These are phyloP conservation scores for Ameiurus melas DNA, from an alignment of 2,113 vertebrate species.

Conservation along the genomic window DNA sequence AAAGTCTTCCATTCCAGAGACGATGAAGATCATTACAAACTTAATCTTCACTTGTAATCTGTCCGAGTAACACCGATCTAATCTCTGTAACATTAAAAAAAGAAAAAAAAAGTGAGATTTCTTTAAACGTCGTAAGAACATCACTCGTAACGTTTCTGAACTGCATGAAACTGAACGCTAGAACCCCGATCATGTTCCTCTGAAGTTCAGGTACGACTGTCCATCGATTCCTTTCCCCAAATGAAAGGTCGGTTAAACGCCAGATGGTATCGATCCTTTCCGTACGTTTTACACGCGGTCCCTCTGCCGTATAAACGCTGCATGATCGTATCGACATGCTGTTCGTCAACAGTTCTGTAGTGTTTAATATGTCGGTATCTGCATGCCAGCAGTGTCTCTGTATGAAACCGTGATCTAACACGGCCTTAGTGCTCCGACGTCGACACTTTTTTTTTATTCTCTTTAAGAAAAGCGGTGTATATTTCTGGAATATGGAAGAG, in stretches of 20 bases:
- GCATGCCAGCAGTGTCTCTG: constrained; percentile 38
- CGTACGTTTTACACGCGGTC: no score
- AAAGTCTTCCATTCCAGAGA: constrained; percentile 38
- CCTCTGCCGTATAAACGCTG: constrained; percentile 11
- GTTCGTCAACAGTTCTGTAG: constrained; percentile 26
- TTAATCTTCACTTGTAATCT: background rate
- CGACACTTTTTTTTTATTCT: background rate
- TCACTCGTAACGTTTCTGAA: background rate
- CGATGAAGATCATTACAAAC: background rate
- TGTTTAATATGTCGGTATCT: constrained; percentile 34
- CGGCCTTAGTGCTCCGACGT: background rate
- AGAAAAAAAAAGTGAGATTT: background rate
- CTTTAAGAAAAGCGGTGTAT: background rate
- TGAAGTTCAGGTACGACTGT: background rate
- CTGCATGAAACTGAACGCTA: background rate
- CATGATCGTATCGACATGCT: constrained; percentile 21
- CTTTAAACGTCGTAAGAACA: background rate
- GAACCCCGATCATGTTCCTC: no score
- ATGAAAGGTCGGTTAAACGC: background rate
- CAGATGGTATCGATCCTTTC: background rate
- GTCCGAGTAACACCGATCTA: background rate
- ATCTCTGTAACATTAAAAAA: background rate
- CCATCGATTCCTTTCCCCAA: background rate
- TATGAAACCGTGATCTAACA: constrained; percentile 13
- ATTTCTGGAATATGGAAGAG: background rate